Conservation (phyloP, 2,113 vertebrate species). For the Nestor notabilis region DNA sequence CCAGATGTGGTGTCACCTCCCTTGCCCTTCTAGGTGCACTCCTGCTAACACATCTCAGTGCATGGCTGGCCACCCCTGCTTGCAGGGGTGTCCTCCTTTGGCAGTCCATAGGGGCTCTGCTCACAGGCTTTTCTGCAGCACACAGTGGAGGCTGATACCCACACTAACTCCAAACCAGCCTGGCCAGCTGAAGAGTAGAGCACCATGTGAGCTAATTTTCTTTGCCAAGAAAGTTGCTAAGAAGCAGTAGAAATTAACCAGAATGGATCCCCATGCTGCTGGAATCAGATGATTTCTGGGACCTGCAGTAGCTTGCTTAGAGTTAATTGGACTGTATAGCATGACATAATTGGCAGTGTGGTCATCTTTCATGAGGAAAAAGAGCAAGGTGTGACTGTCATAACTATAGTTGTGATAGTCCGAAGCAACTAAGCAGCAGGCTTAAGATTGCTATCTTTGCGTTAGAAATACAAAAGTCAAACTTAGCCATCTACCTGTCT, state of each 20-base stretch:
- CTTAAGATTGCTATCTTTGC: not conserved
- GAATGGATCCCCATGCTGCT: not conserved
- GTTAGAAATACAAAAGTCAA: not conserved
- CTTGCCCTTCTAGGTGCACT: fast-evolving
- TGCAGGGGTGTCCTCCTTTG: not conserved
- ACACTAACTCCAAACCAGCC: not conserved
- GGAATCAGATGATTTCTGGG: not conserved
- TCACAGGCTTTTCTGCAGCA: not conserved
- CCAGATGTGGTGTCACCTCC: too few species aligned
- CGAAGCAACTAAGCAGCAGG: not conserved
- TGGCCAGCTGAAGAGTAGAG: not conserved
- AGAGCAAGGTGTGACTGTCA: not conserved
- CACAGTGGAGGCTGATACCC: not conserved
- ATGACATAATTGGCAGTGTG: not conserved
- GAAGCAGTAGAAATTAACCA: not conserved
- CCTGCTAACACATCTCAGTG: not conserved
- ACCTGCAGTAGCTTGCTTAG: not conserved
- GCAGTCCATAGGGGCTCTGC: fast-evolving
- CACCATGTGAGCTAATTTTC: fast-evolving
- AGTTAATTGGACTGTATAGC: not conserved
- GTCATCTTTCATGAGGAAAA: not conserved
- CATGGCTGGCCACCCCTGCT: not conserved
- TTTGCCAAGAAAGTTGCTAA: not conserved
- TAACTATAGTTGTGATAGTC: not conserved
- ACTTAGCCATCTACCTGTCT: not conserved